These are phyloP conservation scores for Clarias platycephalus DNA, from an alignment of 2,797 vertebrate species.

Conservation along the genomic window DNA sequence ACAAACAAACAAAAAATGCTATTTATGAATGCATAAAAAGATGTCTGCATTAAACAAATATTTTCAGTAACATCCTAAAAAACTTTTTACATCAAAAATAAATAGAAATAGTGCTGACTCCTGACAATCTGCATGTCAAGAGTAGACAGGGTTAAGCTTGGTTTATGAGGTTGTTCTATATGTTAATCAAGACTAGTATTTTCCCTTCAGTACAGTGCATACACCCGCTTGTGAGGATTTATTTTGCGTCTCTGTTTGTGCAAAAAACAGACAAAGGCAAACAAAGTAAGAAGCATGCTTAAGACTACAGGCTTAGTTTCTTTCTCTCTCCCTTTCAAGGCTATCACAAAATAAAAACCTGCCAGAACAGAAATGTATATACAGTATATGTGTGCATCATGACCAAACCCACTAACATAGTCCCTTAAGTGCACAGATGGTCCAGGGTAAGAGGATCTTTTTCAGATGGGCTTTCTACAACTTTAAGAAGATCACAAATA, in stretches of 20 bases:
- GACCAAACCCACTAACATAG: constrained; percentile 58
- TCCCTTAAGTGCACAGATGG: constrained; percentile 61
- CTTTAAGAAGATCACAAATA: constrained; percentile 57
- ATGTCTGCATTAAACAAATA: not conserved
- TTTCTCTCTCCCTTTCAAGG: constrained; percentile 67
- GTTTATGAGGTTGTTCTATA: not conserved
- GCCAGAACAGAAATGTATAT: constrained; percentile 67
- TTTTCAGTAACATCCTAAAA: not conserved
- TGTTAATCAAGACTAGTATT: not conserved
- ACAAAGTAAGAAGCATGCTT: constrained; percentile 74
- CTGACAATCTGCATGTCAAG: not conserved
- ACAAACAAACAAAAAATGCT: not conserved
- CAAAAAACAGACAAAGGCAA: constrained; percentile 67
- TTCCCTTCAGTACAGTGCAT: not conserved
- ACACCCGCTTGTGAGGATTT: not conserved
- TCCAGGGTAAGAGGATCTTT: not conserved
- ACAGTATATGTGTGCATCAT: constrained; percentile 57
- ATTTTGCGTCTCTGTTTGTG: not conserved
- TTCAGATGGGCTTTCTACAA: not conserved
- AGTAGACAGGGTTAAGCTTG: not conserved
- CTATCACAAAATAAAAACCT: constrained; percentile 65
- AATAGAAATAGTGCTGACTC: not conserved
- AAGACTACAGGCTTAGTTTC: constrained; percentile 68
- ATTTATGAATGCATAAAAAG: not conserved
- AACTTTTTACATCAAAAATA: no score